Base-by-base conservation (phyloP, 2,888 invertebrate genomes). In the Rhagonycha lutea region DNA sequence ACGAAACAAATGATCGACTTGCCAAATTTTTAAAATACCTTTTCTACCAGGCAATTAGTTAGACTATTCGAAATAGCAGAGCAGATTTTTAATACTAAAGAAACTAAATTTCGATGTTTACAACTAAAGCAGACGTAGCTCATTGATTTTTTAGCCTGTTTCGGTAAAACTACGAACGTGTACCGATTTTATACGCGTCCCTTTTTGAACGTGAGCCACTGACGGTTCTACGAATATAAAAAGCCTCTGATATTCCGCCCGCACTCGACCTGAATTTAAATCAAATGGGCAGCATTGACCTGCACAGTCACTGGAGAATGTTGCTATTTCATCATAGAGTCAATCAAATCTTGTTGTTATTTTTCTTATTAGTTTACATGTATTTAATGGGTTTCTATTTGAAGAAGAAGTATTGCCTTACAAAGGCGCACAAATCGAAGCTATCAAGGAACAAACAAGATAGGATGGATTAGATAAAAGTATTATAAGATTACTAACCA, bases 211-310 rank as follows among this genome's bases (percentile, higher is more conserved):
- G 75, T 78, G 68, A 78, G 78, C 74, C 78, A 75, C 78, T 78
- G 78, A 18, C 68, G 71, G 70, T 78, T 78, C 75, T 71, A 32
- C 78, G 75, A 75, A 78, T 67, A 65, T 69, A 62, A 47, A 62
- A 72, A 65, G 69, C 75, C 63, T 77, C 60, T 73, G 75, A 80
- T 82, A 82, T 82, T 80, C 82, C 82, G 84, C 84, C 83, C 82
- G 83, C 83, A 83, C 84, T 83, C 84, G 79, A 79, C 82, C 82
- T 82, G 84, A 83, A 84, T 84, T 83, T 83, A 82, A 84, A 84
- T 83, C 81, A 82, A 82, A 75, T 80, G 79, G 81, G 79, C 82
- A 81, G 80, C 80, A 79, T 73, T 74, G 79, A 79, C 78, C 77
- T 77, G 78, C 75, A 74, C 67, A 68, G 75, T 77, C 78, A 73